These are phyloP conservation scores for Ctenicera cuprea DNA, from an alignment of 2,888 invertebrate genomes.

Conservation along the genomic window DNA sequence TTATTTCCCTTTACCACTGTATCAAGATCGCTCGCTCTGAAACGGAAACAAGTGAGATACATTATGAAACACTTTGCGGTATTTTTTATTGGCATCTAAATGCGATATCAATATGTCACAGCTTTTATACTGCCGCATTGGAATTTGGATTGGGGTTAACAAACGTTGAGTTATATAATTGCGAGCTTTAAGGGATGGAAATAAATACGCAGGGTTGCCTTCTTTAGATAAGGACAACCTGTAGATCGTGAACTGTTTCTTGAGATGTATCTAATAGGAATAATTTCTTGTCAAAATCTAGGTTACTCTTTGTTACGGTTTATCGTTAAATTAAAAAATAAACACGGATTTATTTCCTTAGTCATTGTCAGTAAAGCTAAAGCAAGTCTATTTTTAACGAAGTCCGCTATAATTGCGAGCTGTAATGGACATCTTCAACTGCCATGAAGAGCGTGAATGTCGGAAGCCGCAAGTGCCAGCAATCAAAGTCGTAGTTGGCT, in stretches of 20 bases:
- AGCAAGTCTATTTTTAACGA: constrained; percentile 63
- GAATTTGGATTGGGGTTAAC: constrained; percentile 49
- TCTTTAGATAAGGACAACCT: constrained; percentile 38
- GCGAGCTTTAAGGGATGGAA: constrained; percentile 43
- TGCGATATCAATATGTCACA: constrained; percentile 71
- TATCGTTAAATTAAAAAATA: background rate
- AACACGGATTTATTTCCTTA: constrained; percentile 29
- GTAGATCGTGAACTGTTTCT: background rate
- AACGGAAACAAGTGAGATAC: constrained; percentile 61
- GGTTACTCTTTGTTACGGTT: constrained; percentile 6
- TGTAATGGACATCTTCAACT: constrained; percentile 67
- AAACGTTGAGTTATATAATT: constrained; percentile 49
- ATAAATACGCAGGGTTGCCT: constrained; percentile 1
- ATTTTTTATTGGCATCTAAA: constrained; percentile 73
- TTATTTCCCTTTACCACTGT: constrained; percentile 52
- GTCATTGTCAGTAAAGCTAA: constrained; percentile 43
- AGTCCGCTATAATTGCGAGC: constrained; percentile 64
- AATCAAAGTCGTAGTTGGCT: constrained; percentile 63
- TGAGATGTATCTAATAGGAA: too few species aligned
- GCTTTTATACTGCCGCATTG: constrained; percentile 59
- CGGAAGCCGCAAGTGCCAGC: constrained; percentile 67
- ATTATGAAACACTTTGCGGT: constrained; percentile 72
- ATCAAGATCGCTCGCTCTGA: constrained; percentile 42
- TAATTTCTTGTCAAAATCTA: background rate
- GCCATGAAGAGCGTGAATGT: constrained; percentile 66